Percentiles rank a stretch among this genome's conserved stretches.
phyloP scores from a whole-genome alignment of 2,113 vertebrate species.

The Protomyctophum bolini region DNA sequence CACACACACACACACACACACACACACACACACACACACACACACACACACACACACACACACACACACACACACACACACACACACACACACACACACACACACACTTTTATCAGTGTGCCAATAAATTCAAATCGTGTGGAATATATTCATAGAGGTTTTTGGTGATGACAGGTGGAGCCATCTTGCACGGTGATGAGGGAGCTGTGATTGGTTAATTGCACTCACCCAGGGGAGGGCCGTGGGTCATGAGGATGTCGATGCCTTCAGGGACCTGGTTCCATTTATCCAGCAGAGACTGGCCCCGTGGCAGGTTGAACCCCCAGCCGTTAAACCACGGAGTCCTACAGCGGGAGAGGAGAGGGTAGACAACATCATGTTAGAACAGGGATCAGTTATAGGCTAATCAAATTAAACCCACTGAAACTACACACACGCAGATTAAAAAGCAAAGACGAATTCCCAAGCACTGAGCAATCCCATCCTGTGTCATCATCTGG shows the following conservation, averaged over 20 bases:
- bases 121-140: not conserved
- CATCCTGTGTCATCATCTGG: constrained; percentile 45
- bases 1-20: not conserved
- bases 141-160: constrained; percentile 24
- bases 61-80: not conserved
- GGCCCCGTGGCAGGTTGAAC: constrained; percentile 97
- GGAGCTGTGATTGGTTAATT: constrained; percentile 63
- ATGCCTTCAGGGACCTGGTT: constrained; percentile 96
- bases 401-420: not conserved
- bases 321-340: constrained; percentile 99
- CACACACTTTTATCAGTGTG: not conserved
- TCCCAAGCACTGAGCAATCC: constrained; percentile 47
- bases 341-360: constrained; percentile 84
- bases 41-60: not conserved
- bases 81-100: not conserved
- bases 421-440: not conserved
- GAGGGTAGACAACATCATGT: not conserved
- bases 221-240: constrained; percentile 95
- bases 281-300: constrained; percentile 99
- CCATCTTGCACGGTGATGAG: constrained; percentile 35
- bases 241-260: constrained; percentile 98
- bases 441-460: constrained; percentile 16
- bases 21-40: not conserved
- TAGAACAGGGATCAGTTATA: no score
- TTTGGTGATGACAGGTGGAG: constrained; percentile 25